Base-by-base conservation (phyloP, 2,797 vertebrate genomes). In the Phrynocephalus guinanensis region DNA sequence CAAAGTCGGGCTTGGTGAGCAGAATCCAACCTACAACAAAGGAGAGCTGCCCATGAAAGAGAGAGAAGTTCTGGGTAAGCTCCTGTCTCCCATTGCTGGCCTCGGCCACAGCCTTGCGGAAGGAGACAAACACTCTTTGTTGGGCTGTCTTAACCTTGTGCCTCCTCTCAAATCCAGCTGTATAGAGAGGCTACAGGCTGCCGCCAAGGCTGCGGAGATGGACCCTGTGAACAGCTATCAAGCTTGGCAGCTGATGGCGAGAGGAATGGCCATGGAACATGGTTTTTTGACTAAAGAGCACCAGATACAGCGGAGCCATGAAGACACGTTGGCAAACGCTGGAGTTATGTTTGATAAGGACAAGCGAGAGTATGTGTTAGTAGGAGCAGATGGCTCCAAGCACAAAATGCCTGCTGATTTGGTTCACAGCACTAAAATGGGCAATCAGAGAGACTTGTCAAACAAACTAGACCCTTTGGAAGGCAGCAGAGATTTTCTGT, bases 231-330 rank as follows among this genome's bases (percentile, higher is more conserved):
- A 98, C 96, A 99, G 98, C 94, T 99, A 99, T 96, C 99, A 99
- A 93, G 98, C 98, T 83, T 99, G 99, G 99, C 99, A 99, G 97
- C 98, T 99, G 91, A 99, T 99, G 99, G 98, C 99, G 82, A 97
- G 98, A 91, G 98, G 99, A 93, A 98, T 99, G 98, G 98, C 98
- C 50, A 97, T 99, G 97, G 99, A 99, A 91, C 98, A 98, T 73
- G 97, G 98, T 92, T 99, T 98, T 96, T 97, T 99, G 98, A 97
- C 98, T 83, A 99, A 99, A 95, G 99, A 99, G 91, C 98, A 97
- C 91, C 98, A 98, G 93, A 97, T 98, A 87, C 96, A 97, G 75
- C 97, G 97, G 67, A 97, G 97, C 95, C 98, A 98, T 80, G 98
- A 99, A 92, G 98, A 99, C 91, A 96, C 98, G 87, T 97, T 99